Base-by-base conservation (phyloP, 2,888 invertebrate genomes). In the Tyria jacobaeae region DNA sequence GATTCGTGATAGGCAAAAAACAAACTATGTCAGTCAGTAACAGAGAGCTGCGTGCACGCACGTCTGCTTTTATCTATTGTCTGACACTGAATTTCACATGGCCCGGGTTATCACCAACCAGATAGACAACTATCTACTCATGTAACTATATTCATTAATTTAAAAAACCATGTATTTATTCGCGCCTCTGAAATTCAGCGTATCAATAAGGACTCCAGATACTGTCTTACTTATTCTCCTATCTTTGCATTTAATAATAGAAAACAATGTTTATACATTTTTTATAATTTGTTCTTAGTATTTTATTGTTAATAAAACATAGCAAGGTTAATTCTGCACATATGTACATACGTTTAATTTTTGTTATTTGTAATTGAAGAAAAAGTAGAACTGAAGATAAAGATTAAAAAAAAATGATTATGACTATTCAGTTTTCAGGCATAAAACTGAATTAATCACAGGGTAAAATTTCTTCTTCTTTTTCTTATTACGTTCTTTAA, bases 11-110 rank as follows among this genome's bases (percentile, higher is more conserved):
- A 79, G 68, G 75, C 70, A 67, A 78, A 82, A 80, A 83, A 75
- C 21, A 81, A 84, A 81, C 71, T 84, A 79, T 87, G 84, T 84
- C 85, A 86, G 83, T 87, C 76, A 82, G 80, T 81, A 76, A 79
- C 79, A 73, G 77, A 72, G 70, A 67, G 68, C 70, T 62, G 70
- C 66, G 71, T 70, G 66, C 61, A 77, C 80, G 79, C 66, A 74
- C 73, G 75, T 60, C 55, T 71, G 49, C 44, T 60, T 64, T 58
- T 80, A 79, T 81, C 79, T 75, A 56, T 60, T 64, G 68, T 76
- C 68, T 75, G 66, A 68, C 68, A 62, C 68, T 70, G 73, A 75
- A 76, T 77, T 80, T 79, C 78, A 81, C 78, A 81, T 80, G 77
- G 73, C 78, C 69, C 63, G 67, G 70, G 79, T 78, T 83, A 85